Percentiles rank a stretch among this genome's conserved stretches.
phyloP scores from a whole-genome alignment of 2,888 invertebrate species.

The Sialis lutaria region DNA sequence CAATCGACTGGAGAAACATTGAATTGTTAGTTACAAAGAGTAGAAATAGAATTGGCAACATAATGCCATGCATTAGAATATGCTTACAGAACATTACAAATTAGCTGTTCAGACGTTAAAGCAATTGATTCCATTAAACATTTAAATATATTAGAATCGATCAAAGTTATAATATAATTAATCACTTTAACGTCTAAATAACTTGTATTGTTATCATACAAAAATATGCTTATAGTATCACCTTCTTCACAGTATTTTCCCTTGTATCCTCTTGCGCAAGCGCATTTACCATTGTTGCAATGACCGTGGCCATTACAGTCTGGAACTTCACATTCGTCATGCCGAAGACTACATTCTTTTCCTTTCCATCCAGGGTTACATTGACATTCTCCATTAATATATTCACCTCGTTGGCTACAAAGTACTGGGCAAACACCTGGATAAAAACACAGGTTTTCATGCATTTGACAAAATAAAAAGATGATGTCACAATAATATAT shows the following conservation, averaged over 20 bases:
- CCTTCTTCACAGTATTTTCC: conserved; percentile 88
- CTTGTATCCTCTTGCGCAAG: conserved; percentile 85
- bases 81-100: no score
- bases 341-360: conserved; percentile 85
- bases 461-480: conserved; percentile 6
- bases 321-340: conserved; percentile 90
- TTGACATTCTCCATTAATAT: conserved; percentile 89
- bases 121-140: no score
- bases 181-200: no score
- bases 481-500: no score
- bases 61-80: no score
- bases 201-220: not conserved
- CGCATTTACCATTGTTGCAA: conserved; percentile 89
- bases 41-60: not conserved
- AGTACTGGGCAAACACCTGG: conserved; percentile 87
- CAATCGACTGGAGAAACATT: conserved; percentile 53
- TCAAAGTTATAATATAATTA: no score
- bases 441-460: conserved; percentile 13
- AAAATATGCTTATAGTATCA: conserved; percentile 21
- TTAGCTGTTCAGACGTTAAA: no score
- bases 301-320: conserved; percentile 94
- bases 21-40: conserved; percentile 5
- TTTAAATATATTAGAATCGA: no score
- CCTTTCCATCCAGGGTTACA: conserved; percentile 99
- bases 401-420: conserved; percentile 93